Conservation (phyloP, 2,113 vertebrate genomes). For the Ceratotherium simum region DNA sequence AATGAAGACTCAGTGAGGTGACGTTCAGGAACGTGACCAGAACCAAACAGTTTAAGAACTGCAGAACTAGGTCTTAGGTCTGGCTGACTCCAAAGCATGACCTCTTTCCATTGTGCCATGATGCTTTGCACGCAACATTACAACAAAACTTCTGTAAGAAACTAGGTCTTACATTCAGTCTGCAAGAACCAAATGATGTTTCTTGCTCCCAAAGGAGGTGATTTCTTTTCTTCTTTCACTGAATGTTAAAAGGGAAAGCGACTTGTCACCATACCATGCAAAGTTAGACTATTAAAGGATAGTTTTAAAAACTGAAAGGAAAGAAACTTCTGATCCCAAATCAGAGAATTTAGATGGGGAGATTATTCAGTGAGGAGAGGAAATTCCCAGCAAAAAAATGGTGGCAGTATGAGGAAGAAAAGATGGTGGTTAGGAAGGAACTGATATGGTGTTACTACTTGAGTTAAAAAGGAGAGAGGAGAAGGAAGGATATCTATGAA, state of each 20-base stretch:
- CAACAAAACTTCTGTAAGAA: background rate
- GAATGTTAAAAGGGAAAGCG: background rate
- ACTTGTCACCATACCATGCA: background rate
- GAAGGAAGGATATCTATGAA: background rate
- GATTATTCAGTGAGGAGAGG: background rate
- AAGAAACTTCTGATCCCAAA: constrained; percentile 8
- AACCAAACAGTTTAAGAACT: background rate
- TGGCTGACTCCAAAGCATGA: background rate
- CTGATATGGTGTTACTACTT: background rate
- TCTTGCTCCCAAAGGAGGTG: background rate
- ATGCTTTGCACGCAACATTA: background rate
- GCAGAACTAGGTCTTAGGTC: background rate
- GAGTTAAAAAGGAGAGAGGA: background rate
- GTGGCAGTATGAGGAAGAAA: background rate
- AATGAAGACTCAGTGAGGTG: background rate
- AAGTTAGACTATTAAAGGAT: background rate
- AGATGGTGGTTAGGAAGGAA: background rate
- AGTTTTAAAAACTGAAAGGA: background rate
- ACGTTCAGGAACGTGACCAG: background rate
- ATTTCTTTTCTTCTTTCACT: background rate
- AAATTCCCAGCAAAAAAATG: background rate
- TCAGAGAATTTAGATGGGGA: background rate
- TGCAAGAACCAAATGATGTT: background rate
- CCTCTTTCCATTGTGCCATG: background rate
- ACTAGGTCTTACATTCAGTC: background rate